Base-by-base conservation (phyloP, 2,113 vertebrate genomes). In the Sinosuthora webbiana region DNA sequence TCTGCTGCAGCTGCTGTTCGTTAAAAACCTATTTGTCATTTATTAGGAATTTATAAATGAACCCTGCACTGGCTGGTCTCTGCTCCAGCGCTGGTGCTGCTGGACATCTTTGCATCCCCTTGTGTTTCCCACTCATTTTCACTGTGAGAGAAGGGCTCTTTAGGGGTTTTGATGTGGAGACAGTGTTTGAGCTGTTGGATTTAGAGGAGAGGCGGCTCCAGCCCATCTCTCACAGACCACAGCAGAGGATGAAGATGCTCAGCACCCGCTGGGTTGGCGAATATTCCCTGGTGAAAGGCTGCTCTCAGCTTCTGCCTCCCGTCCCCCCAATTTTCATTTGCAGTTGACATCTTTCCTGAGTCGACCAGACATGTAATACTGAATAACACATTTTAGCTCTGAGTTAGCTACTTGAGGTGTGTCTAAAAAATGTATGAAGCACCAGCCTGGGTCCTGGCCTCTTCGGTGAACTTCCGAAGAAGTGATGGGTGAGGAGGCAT, bases 381-480 rank as follows among this genome's bases (percentile, higher is more conserved):
- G 56, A 94, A 56, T 64, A 94, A 87, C 73, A 33, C 35, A 42
- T 73, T 87, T 93, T 55, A 88, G 37, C 68, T 90, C 83, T 83
- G 73, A 96, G 76, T 78, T 90, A 68, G 83, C 62, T 87, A 33
- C 80, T 95, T 90, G 92, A 93, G 85, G 59, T 49, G 44, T 33
- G 75, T 15, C 79, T 96, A 23, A 93, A 96, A 95, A 87, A 89
- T 93, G 69, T 9, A 92, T 94, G 92, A 95, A 75, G 56, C 69
- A 41, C 47, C 1, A 2, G 42, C 75, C 67, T 5, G 11, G 55
- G n/a, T 65, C 79, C 68, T 92, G 73, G 37, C 64, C 93, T 47
- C 93, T 87, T 47, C 2, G 7, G 80, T 81, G 90, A 96, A 88
- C 92, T 83, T 80, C 55, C 25, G 22, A 67, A 75, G 79, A 78